A percentile compares a stretch with the other conserved stretches of the same genome.
These are phyloP conservation scores for Charaxes varanes DNA, from an alignment of 1,140 invertebrate genomes.

Conservation along the genomic window DNA sequence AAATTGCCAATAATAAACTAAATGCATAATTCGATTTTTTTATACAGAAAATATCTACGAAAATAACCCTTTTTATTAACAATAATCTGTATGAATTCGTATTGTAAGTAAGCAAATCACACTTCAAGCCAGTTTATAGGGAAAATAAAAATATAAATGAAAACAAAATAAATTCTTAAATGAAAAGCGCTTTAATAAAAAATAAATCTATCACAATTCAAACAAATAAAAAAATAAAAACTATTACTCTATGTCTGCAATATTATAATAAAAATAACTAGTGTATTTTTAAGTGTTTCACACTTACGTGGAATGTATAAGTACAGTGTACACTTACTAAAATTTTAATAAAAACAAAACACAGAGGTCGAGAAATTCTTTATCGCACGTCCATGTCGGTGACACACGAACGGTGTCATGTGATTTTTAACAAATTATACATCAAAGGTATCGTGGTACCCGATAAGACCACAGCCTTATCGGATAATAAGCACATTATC, in stretches of 20 bases:
- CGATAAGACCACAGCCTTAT: constrained; percentile 3
- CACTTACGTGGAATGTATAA: constrained; percentile 17
- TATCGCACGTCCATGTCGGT: not conserved
- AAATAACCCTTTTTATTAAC: too few species aligned
- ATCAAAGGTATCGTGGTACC: constrained; percentile 1
- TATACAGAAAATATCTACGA: too few species aligned
- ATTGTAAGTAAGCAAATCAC: not conserved
- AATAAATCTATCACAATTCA: constrained; percentile 1
- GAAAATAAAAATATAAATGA: constrained; percentile 14
- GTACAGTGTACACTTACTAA: too few species aligned
- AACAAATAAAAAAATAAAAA: constrained; percentile 5
- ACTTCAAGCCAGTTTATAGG: not conserved
- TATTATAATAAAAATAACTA: not conserved
- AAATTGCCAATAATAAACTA: too few species aligned
- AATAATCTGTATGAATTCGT: too few species aligned
- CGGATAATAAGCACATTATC: not conserved
- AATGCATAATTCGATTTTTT: too few species aligned
- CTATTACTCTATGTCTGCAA: not conserved
- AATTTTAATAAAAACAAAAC: not conserved
- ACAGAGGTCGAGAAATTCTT: not conserved
- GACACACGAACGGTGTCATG: not conserved
- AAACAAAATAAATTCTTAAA: constrained; percentile 13
- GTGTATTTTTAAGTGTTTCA: too few species aligned
- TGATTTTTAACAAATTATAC: constrained; percentile 5
- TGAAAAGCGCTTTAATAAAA: constrained; percentile 5